Evolutionary conservation across 2,888 invertebrate genomes (phyloP).

Genomic region (Diplazon laetatorius): DNA sequence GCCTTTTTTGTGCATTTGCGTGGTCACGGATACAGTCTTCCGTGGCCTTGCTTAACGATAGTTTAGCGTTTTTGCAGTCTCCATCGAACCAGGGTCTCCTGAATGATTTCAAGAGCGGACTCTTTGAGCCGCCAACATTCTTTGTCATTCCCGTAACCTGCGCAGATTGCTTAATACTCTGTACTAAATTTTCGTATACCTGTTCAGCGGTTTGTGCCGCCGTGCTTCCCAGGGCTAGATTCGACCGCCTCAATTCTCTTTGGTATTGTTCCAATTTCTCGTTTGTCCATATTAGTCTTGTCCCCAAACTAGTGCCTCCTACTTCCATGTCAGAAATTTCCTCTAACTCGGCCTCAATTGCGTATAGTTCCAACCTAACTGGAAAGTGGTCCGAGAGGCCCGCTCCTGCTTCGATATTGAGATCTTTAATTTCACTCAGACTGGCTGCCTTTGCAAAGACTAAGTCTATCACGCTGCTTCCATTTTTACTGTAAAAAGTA

Average conservation of each 20-base stretch:
- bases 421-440: constrained; percentile 10
- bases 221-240: not conserved
- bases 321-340: not conserved
- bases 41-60: not conserved
- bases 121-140: not conserved
- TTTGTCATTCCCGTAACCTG: constrained; percentile 13
- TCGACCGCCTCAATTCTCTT: not conserved
- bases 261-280: constrained; percentile 14
- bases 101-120: not conserved
- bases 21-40: constrained; percentile 9
- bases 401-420: not conserved
- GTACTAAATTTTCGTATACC: not conserved
- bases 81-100: constrained; percentile 18
- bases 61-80: constrained; percentile 11
- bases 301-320: not conserved
- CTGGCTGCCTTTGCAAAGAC: constrained; percentile 30
- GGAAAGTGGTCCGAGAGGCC: constrained; percentile 36
- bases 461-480: constrained; percentile 8
- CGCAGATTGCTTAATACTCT: constrained; percentile 1
- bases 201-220: not conserved
- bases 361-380: constrained; percentile 7
- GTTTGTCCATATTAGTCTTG: not conserved
- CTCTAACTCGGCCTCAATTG: not conserved
- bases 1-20: constrained; percentile 3
- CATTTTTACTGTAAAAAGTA: constrained; percentile 17